These are phyloP conservation scores for Coenonympha glycerion DNA, from an alignment of 2,888 invertebrate genomes.

Conservation along the genomic window DNA sequence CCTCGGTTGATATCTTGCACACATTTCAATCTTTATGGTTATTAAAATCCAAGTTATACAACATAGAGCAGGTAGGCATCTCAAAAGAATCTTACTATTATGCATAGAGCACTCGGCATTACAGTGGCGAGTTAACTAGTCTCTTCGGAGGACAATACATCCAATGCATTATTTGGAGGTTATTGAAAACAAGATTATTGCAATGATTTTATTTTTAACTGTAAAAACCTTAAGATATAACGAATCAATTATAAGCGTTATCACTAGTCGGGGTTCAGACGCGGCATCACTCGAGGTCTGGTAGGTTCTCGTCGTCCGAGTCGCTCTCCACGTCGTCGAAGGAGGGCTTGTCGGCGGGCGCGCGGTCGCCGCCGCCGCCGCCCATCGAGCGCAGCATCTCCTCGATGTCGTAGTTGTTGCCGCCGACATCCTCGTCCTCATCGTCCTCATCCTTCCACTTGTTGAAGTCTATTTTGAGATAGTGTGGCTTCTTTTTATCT, in stretches of 20 bases:
- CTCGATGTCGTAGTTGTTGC: constrained; percentile 74
- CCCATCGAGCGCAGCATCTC: constrained; percentile 87
- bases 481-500: constrained; percentile 92
- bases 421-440: constrained; percentile 84
- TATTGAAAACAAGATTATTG: constrained; percentile 21
- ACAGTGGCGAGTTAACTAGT: too few species aligned
- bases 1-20: too few species aligned
- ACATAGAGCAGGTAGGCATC: too few species aligned
- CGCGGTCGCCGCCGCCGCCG: constrained; percentile 49
- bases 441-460: constrained; percentile 99
- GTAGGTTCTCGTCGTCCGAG: constrained; percentile 87
- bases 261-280: constrained; percentile 40
- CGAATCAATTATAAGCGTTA: constrained; percentile 49
- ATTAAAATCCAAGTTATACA: too few species aligned
- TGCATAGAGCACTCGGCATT: too few species aligned
- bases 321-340: constrained; percentile 86
- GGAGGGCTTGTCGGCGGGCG: constrained; percentile 78
- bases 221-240: constrained; percentile 70
- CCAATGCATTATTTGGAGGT: not conserved
- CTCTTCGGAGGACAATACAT: not conserved
- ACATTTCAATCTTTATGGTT: too few species aligned
- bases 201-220: constrained; percentile 66
- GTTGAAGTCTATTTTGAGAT: constrained; percentile 97
- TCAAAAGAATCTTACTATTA: too few species aligned
- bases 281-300: constrained; percentile 80